These are phyloP conservation scores for Coptotermes formosanus DNA, from an alignment of 1,140 invertebrate species.

Conservation along the genomic window DNA sequence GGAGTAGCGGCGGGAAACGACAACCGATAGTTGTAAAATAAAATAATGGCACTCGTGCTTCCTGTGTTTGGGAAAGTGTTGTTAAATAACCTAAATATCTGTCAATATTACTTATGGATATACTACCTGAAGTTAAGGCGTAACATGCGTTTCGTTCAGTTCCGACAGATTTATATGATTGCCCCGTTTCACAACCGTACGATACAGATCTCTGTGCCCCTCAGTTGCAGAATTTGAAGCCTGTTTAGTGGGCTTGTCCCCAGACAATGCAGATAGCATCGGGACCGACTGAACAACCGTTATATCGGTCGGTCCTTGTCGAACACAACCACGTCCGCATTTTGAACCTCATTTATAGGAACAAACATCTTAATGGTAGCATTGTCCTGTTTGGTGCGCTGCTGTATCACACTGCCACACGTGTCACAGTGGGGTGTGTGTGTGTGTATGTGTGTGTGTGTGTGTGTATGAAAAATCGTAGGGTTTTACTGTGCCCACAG, in stretches of 20 bases:
- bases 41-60: too few relatives aligned
- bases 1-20: too few relatives aligned
- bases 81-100: too few relatives aligned
- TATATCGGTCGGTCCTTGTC: not conserved
- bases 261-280: not conserved
- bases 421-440: too few relatives aligned
- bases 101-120: not conserved
- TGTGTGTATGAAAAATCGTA: too few relatives aligned
- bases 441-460: too few relatives aligned
- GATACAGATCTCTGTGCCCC: not conserved
- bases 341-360: not conserved
- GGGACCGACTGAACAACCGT: not conserved
- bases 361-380: not conserved
- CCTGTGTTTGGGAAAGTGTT: too few relatives aligned
- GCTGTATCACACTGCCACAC: too few relatives aligned
- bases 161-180: not conserved
- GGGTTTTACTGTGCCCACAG: too few relatives aligned
- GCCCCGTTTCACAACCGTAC: not conserved
- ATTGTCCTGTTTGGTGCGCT: not conserved
- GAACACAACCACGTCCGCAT: not conserved
- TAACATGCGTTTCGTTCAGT: not conserved
- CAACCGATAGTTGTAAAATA: too few relatives aligned
- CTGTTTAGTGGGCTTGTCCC: not conserved
- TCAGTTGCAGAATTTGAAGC: not conserved
- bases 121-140: not conserved